These are phyloP conservation scores for Drosophila pullipes DNA, from an alignment of 2,888 invertebrate genomes.

Conservation along the genomic window DNA sequence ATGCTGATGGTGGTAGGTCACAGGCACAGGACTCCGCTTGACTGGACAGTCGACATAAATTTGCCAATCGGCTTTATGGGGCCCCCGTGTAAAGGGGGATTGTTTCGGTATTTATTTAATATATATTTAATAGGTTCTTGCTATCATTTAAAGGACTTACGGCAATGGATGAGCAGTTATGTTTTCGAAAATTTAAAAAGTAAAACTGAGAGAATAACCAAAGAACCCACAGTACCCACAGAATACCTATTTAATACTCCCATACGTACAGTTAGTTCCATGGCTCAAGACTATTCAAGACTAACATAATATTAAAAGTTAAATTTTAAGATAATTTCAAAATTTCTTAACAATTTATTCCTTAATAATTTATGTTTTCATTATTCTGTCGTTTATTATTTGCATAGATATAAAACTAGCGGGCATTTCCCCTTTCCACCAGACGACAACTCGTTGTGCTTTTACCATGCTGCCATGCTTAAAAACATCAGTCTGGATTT, in stretches of 20 bases:
- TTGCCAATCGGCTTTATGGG: slow-evolving; percentile 33
- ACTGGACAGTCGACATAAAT: slow-evolving; percentile 35
- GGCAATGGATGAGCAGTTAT: neutral
- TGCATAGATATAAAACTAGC: neutral
- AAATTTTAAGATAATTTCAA: neutral
- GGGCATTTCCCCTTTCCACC: neutral
- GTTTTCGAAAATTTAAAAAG: neutral
- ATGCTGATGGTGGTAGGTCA: slow-evolving; percentile 9
- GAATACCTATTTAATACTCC: neutral
- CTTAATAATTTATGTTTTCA: neutral
- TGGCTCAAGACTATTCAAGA: neutral
- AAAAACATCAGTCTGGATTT: slow-evolving; percentile 13
- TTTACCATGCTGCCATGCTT: slow-evolving; percentile 9
- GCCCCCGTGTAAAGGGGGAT: slow-evolving; percentile 12
- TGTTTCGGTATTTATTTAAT: slow-evolving; percentile 12
- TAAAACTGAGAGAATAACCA: neutral
- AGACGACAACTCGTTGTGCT: too few relatives aligned
- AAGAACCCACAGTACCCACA: neutral
- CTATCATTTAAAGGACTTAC: neutral
- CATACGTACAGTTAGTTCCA: neutral
- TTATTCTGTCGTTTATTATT: neutral
- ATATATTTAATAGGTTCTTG: slow-evolving; percentile 12
- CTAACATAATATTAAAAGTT: neutral
- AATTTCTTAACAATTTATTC: neutral
- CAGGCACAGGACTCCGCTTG: slow-evolving; percentile 1